These are phyloP conservation scores for Platichthys flesus DNA, from an alignment of 2,113 vertebrate genomes.

Conservation along the genomic window DNA sequence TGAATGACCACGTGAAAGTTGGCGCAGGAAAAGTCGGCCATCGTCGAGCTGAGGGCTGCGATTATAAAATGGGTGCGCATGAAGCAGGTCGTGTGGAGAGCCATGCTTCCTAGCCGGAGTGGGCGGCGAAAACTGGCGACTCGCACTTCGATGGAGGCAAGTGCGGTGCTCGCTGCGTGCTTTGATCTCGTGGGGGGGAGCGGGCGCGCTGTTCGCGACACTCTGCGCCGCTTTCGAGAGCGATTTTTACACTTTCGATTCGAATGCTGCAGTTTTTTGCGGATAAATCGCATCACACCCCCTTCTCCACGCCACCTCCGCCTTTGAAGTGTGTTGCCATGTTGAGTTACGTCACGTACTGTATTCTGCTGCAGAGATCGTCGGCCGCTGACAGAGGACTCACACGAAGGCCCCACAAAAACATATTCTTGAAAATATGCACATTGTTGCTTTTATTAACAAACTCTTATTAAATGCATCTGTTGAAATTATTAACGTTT, in stretches of 20 bases:
- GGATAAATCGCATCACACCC: slow-evolving; percentile 74
- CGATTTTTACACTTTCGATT: slow-evolving; percentile 37
- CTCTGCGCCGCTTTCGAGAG: not conserved
- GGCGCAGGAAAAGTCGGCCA: slow-evolving; percentile 16
- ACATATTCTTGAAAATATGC: not conserved
- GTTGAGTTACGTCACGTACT: slow-evolving; percentile 80
- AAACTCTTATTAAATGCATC: no score
- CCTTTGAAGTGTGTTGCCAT: slow-evolving; percentile 82
- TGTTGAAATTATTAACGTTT: no score
- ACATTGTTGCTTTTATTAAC: no score
- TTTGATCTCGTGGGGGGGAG: not conserved
- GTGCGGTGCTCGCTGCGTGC: not conserved
- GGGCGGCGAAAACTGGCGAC: slow-evolving; percentile 71
- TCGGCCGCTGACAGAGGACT: slow-evolving; percentile 36
- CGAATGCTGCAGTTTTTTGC: slow-evolving; percentile 52
- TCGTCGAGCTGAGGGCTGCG: slow-evolving; percentile 64
- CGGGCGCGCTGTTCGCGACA: rapidly evolving
- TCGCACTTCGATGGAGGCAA: slow-evolving; percentile 68
- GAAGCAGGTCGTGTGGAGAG: slow-evolving; percentile 78
- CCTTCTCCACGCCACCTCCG: slow-evolving; percentile 72
- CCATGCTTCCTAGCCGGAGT: slow-evolving; percentile 80
- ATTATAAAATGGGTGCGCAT: slow-evolving; percentile 81
- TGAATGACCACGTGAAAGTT: not conserved
- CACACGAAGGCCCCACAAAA: not conserved
- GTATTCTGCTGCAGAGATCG: slow-evolving; percentile 78